phyloP scores from a whole-genome alignment of 2,113 vertebrate genomes.

The Ceyx melanurus region DNA sequence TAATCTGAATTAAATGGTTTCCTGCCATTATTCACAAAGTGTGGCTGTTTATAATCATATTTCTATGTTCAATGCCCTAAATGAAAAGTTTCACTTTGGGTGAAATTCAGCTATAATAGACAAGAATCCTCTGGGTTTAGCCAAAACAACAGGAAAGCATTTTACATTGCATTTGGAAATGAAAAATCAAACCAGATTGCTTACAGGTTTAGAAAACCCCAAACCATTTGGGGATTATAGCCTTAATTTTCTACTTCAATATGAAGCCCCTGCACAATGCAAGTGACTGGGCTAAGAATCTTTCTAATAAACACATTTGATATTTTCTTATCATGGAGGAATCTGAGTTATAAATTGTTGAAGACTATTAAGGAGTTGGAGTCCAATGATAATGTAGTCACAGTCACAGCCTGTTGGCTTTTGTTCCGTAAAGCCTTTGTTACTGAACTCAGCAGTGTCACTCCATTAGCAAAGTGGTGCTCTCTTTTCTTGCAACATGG shows the following conservation, averaged over 20 bases:
- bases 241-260: not conserved
- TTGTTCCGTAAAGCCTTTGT: not conserved
- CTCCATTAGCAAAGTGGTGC: not conserved
- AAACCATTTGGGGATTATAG: not conserved
- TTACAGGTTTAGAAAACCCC: not conserved
- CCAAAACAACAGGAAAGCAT: not conserved
- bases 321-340: not conserved
- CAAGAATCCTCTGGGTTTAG: not conserved
- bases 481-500: not conserved
- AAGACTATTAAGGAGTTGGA: not conserved
- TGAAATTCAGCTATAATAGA: not conserved
- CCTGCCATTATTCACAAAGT: no score
- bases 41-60: no score
- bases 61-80: no score
- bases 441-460: not conserved
- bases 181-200: not conserved
- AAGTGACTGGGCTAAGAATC: not conserved
- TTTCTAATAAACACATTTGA: not conserved
- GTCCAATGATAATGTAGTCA: not conserved
- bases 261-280: not conserved
- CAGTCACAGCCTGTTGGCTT: not conserved
- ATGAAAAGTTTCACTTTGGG: no score
- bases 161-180: not conserved
- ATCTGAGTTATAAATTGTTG: not conserved
- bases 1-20: no score